Conservation (phyloP, 1,140 invertebrate genomes). For the Rhynchophorus ferrugineus region DNA sequence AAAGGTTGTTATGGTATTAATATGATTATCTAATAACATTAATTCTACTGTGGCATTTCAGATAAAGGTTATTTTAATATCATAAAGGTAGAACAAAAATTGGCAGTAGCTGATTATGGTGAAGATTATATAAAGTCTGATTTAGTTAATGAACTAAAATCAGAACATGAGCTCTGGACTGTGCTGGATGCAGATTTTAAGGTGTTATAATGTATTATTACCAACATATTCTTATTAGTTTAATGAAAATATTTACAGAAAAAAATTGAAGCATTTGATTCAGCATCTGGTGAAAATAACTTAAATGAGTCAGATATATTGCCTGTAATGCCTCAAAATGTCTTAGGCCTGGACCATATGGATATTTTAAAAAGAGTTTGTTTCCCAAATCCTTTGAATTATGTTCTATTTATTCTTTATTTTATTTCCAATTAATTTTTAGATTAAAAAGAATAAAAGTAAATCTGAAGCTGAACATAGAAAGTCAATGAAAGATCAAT, state of each 20-base stretch:
- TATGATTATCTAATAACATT: background rate
- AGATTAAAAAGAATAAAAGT: constrained; percentile 23
- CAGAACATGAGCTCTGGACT: constrained; percentile 43
- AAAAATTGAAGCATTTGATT: constrained; percentile 3
- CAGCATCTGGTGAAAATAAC: background rate
- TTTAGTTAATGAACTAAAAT: constrained; percentile 40
- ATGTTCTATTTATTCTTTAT: too few species aligned
- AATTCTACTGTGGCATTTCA: constrained; percentile 27
- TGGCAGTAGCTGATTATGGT: constrained; percentile 53
- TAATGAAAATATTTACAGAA: constrained; percentile 2
- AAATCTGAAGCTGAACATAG: constrained; percentile 24
- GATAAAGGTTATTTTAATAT: constrained; percentile 48
- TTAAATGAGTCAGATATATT: constrained; percentile 35
- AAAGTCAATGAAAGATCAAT: too few species aligned
- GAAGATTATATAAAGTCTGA: constrained; percentile 49
- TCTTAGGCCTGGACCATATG: constrained; percentile 60
- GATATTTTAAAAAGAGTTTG: constrained; percentile 48
- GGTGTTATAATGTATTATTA: constrained; percentile 29
- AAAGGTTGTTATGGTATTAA: constrained; percentile 43
- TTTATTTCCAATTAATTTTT: too few species aligned
- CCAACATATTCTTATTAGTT: background rate
- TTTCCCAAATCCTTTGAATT: too few species aligned
- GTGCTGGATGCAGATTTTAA: constrained; percentile 43
- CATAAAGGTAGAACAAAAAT: constrained; percentile 48
- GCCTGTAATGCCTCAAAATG: constrained; percentile 58